Evolutionary conservation across 2,797 vertebrate species (phyloP), one percentile per base, ranked within the genome.

Genomic region (Pempheris klunzingeri): DNA sequence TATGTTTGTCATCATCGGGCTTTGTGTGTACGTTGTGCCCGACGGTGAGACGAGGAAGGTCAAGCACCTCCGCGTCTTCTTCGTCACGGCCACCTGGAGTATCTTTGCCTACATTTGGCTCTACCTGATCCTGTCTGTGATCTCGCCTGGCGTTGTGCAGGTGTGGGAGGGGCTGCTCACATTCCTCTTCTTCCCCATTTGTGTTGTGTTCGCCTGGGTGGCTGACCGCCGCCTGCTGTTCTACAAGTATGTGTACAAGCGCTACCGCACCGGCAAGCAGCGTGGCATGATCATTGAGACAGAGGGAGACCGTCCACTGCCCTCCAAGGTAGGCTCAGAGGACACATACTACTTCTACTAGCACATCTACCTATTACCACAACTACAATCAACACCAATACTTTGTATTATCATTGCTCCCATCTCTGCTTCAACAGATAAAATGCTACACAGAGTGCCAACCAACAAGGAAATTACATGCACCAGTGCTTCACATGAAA

Each of bases 51-150:
- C 96, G 0, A 95, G 98, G 87, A 99, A 97, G 91, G 98, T 99
- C 65, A 99, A 99, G 89, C 98, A 99, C 82, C 92, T 99, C 28
- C 90, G 98, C 2, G 98, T 99, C 76, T 99, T 99, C 94, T 99
- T 99, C 28, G 98, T 99, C 81, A 99, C 98, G 0, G 98, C 98
- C 0, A 93, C 96, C 74, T 99, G 98, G 98, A 99, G 98, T 93
- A 99, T 99, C 93, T 99, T 99, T 52, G 98, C 98, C 78, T 99
- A 99, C 80, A 97, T 98, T 64, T 99, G 98, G 98, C 97, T 99
- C 69, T 99, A 99, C 91, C 95, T 99, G 89, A 99, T 99, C 91
- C 92, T 99, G 87, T 98, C 97, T 0, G 98, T 99, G 74, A 97
- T 97, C 86, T 97, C 98, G 0, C 98, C 98, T 0, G 97, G 97